Conservation (phyloP, 2,113 vertebrate genomes). For the Pithys albifrons region DNA sequence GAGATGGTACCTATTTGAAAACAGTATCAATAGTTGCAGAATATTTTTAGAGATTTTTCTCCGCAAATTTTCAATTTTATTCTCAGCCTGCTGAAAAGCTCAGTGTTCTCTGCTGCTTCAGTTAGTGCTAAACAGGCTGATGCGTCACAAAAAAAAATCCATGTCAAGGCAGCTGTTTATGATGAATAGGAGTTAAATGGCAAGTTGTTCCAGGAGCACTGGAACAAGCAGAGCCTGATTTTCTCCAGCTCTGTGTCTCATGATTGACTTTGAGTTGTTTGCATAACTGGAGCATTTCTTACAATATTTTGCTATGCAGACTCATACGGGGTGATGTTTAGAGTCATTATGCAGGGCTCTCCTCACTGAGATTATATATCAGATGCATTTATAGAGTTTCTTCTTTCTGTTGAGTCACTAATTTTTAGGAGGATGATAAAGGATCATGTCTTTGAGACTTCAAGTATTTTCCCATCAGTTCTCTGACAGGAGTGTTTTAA, state of each 20-base stretch:
- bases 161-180: conserved; percentile 39
- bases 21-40: background rate
- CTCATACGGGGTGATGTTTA: background rate
- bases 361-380: background rate
- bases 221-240: conserved; percentile 52
- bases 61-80: background rate
- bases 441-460: background rate
- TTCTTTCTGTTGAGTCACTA: background rate
- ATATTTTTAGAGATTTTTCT: background rate
- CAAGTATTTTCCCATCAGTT: background rate
- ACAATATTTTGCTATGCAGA: background rate
- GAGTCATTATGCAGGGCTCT: background rate
- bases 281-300: background rate
- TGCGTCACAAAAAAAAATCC: background rate
- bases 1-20: background rate
- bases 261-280: conserved; percentile 1
- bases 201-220: conserved; percentile 34
- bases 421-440: background rate
- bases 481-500: background rate
- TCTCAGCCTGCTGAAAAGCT: background rate
- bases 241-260: conserved; percentile 9
- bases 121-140: background rate
- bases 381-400: background rate
- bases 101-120: conserved; percentile 9
- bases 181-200: conserved; percentile 54